These are phyloP conservation scores for Pardalotus punctatus DNA, from an alignment of 2,113 vertebrate genomes.

Conservation along the genomic window DNA sequence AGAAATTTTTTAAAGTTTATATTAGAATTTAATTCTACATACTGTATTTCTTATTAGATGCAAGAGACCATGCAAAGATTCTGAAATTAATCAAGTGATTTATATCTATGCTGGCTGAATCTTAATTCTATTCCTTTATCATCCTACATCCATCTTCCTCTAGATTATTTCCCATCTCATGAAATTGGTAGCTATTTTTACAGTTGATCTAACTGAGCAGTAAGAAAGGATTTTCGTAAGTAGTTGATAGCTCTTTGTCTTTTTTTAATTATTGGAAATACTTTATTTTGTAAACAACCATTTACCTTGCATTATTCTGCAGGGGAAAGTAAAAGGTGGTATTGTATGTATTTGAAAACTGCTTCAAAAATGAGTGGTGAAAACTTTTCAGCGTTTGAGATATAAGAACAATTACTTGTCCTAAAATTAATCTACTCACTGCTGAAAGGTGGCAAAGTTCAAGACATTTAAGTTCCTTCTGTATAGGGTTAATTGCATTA, in stretches of 20 bases:
- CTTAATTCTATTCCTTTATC: not conserved
- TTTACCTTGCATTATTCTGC: not conserved
- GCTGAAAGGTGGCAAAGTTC: not conserved
- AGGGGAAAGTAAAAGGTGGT: not conserved
- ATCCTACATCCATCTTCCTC: not conserved
- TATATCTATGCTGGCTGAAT: not conserved
- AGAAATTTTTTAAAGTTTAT: not conserved
- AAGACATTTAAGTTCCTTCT: not conserved
- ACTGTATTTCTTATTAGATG: not conserved
- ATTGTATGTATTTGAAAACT: not conserved
- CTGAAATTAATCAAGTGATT: not conserved
- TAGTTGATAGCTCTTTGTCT: not conserved
- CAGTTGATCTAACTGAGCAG: not conserved
- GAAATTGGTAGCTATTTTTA: not conserved
- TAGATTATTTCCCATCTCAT: not conserved
- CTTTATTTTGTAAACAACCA: not conserved
- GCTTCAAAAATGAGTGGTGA: not conserved
- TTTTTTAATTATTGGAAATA: not conserved
- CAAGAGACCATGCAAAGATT: not conserved
- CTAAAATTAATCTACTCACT: not conserved
- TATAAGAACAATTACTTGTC: not conserved
- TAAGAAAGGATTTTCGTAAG: not conserved
- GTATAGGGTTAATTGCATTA: not conserved
- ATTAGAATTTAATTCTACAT: not conserved
- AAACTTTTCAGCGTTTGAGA: not conserved